phyloP scores from a whole-genome alignment of 92 coral and sea anemone species.

The Phenganax subtilis region DNA sequence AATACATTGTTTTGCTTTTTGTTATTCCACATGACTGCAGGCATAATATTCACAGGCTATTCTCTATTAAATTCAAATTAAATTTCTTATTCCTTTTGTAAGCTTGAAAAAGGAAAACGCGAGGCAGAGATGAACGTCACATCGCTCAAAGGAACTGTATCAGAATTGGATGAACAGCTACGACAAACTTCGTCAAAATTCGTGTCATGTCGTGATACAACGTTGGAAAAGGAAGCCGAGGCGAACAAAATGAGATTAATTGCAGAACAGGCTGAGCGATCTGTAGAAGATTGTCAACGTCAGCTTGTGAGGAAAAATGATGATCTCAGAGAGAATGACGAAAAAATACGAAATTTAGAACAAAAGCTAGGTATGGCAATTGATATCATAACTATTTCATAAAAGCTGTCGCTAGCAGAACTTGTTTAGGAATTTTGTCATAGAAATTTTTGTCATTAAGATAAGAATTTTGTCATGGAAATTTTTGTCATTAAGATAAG shows the following conservation, averaged over 20 bases:
- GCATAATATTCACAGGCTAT: no score
- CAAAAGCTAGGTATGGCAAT: slow-evolving; percentile 60
- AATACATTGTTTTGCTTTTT: no score
- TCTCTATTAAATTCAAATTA: not conserved
- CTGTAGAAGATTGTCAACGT: slow-evolving; percentile 87
- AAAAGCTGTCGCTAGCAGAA: not conserved
- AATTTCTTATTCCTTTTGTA: not conserved
- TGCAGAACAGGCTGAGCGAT: slow-evolving; percentile 87
- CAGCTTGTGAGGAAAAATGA: slow-evolving; percentile 75
- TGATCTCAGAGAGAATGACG: slow-evolving; percentile 78
- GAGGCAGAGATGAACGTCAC: slow-evolving; percentile 83
- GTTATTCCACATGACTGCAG: no score
- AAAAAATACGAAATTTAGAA: slow-evolving; percentile 64
- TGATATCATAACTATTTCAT: not conserved
- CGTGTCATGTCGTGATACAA: slow-evolving; percentile 73
- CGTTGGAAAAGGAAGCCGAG: slow-evolving; percentile 76
- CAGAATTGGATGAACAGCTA: slow-evolving; percentile 80
- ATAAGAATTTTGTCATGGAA: no score
- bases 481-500: no score
- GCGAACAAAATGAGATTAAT: slow-evolving; percentile 66
- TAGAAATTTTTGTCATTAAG: no score
- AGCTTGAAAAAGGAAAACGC: slow-evolving; percentile 87
- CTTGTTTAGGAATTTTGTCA: not conserved
- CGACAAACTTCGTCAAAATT: slow-evolving; percentile 77
- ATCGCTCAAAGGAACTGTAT: slow-evolving; percentile 76